Base-by-base conservation (phyloP, 2,113 vertebrate species). In the Elephas maximus region DNA sequence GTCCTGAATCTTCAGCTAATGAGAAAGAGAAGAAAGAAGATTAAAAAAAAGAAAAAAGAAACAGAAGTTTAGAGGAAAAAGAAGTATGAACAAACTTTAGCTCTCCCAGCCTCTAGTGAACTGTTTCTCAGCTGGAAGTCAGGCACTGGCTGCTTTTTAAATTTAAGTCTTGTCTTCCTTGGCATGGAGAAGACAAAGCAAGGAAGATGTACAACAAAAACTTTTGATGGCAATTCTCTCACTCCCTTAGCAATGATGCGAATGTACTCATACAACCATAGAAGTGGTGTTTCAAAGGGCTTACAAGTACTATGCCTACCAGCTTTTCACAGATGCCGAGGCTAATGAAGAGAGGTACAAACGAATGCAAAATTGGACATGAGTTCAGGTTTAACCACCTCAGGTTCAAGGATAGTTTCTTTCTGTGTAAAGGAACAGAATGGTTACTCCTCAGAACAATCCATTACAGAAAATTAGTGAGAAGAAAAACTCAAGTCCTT, bases 11-110 rank as follows among this genome's bases (percentile, higher is more conserved):
- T 67, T 78, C 23, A 30, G 80, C 18, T 37, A 30, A 69, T 12
- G 17, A 14, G 23, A 74, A 37, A 17, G 45, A 45, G 37, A 63
- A 37, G 76, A 44, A 76, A 51, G 74, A 76, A 44, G 20, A 18
- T 24, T 37, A 37, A 37, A 37, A 37, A 37, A 37, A 37, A 37
- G 37, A 37, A 37, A 37, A 0, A 23, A 26, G 60, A 28, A 51
- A n/a, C 5, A 23, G 37, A 62, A 24, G 23, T 30, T 37, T 45
- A 48, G 17, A 85, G 48, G 28, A 44, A 77, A 45, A 41, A 37
- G 45, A 85, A 37, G 17, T 11, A 0, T n/a, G 26, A n/a, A 10
- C 15, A 26, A 3, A 21, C 2, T 9, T 33, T 21, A 10, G 8
- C 17, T 33, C 30, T 23, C 33, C 17, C 37, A 37, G 37, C 44